Evolutionary conservation across 2,888 invertebrate species (phyloP).

Genomic region (Rhamnusium bicolor): DNA sequence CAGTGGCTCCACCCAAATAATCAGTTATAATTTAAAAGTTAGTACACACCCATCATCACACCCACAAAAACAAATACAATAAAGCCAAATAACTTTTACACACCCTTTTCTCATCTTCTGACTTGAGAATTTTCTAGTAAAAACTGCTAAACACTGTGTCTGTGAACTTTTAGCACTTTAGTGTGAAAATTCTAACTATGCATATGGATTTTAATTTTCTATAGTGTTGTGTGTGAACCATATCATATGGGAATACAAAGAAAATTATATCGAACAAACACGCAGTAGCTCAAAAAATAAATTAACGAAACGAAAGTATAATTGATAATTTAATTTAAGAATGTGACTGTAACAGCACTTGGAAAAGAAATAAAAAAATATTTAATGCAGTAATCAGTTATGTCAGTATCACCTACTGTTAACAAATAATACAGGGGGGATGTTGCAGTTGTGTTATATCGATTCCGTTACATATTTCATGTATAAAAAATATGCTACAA

Average conservation of each 20-base stretch:
- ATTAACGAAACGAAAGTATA: constrained; percentile 38
- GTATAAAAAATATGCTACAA: no score
- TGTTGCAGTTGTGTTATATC: no score
- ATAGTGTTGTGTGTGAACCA: constrained; percentile 39
- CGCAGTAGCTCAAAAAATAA: constrained; percentile 40
- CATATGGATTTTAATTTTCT: constrained; percentile 24
- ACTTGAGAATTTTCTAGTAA: background rate
- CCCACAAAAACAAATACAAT: background rate
- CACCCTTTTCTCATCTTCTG: constrained; percentile 21
- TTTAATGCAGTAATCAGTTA: no score
- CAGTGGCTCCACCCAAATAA: background rate
- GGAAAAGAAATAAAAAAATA: background rate
- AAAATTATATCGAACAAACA: constrained; percentile 52
- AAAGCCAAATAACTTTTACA: constrained; percentile 11
- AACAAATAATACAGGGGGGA: no score
- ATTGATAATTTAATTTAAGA: constrained; percentile 15
- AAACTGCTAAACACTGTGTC: background rate
- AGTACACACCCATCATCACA: constrained; percentile 17
- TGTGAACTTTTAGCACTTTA: constrained; percentile 13
- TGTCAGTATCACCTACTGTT: no score
- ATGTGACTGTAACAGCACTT: background rate
- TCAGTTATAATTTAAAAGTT: constrained; percentile 6
- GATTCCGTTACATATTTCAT: no score
- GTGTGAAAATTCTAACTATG: constrained; percentile 18
- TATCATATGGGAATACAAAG: constrained; percentile 43